These are phyloP conservation scores for Hesperophylax magnus DNA, from an alignment of 1,140 invertebrate genomes.

Conservation along the genomic window DNA sequence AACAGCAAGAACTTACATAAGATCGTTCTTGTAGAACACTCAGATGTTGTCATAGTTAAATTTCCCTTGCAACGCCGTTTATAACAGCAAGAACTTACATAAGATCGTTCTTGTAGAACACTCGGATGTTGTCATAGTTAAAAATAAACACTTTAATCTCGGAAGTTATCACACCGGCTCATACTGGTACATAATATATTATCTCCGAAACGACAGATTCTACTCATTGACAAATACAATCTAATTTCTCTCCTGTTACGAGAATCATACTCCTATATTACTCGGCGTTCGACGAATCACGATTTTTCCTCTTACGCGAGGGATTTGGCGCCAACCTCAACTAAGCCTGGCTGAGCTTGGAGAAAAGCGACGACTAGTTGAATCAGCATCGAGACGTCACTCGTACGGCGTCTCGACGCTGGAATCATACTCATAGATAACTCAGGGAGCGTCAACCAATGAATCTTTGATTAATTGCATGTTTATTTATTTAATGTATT, in stretches of 20 bases:
- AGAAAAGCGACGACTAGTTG: neutral
- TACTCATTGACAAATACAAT: conserved; percentile 27
- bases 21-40: too few species aligned
- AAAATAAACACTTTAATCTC: neutral
- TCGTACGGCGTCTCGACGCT: neutral
- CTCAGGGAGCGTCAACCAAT: neutral
- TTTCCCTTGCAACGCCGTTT: too few species aligned
- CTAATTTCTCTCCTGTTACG: neutral
- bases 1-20: too few species aligned
- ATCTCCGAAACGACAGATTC: neutral
- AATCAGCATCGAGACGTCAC: conserved; percentile 31
- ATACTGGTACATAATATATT: too few species aligned
- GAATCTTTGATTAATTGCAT: too few species aligned
- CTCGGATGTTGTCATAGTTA: neutral
- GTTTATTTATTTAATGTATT: too few species aligned
- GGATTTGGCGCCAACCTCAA: neutral
- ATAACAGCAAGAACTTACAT: too few species aligned
- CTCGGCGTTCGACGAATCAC: conserved; percentile 10
- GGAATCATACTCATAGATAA: conserved; percentile 22
- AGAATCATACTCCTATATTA: conserved; percentile 10
- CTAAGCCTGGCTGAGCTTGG: neutral
- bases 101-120: too few species aligned
- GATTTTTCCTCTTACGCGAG: conserved; percentile 8
- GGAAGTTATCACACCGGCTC: too few species aligned
- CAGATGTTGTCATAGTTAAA: too few species aligned